phyloP scores from a whole-genome alignment of 2,888 invertebrate genomes.

The Scaptomyza flava region DNA sequence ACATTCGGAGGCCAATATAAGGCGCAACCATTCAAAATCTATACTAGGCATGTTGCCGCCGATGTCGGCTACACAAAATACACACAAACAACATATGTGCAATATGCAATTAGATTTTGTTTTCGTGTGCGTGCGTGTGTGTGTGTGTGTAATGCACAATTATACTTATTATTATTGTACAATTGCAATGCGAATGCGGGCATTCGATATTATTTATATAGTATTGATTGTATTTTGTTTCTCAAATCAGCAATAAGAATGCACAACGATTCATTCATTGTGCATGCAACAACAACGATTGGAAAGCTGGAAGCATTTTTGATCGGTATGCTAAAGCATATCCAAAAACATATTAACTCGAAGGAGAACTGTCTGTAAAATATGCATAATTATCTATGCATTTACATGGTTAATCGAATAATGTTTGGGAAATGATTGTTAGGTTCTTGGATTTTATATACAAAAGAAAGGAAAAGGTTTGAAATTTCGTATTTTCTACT shows the following conservation, averaged over 20 bases:
- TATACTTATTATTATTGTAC: constrained; percentile 15
- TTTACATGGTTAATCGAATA: too few relatives aligned
- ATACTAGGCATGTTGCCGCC: constrained; percentile 66
- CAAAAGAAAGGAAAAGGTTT: too few relatives aligned
- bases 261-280: constrained; percentile 10
- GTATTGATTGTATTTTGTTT: constrained; percentile 24
- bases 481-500: too few relatives aligned
- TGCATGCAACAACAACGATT: constrained; percentile 1
- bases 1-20: constrained; percentile 80
- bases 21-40: constrained; percentile 78
- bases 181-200: constrained; percentile 38
- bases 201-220: constrained; percentile 37
- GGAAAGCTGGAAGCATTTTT: constrained; percentile 29
- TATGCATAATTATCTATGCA: too few relatives aligned
- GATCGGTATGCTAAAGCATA: too few relatives aligned
- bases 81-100: constrained; percentile 1
- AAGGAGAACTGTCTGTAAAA: neutral
- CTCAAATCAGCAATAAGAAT: constrained; percentile 39
- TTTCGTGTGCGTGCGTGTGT: neutral
- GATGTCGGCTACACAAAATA: constrained; percentile 51
- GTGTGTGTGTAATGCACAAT: too few relatives aligned
- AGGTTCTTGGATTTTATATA: too few relatives aligned
- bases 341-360: neutral
- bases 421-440: too few relatives aligned
- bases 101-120: constrained; percentile 12